These are phyloP conservation scores for Plectrocnemia conspersa DNA, from an alignment of 1,140 invertebrate species.

Conservation along the genomic window DNA sequence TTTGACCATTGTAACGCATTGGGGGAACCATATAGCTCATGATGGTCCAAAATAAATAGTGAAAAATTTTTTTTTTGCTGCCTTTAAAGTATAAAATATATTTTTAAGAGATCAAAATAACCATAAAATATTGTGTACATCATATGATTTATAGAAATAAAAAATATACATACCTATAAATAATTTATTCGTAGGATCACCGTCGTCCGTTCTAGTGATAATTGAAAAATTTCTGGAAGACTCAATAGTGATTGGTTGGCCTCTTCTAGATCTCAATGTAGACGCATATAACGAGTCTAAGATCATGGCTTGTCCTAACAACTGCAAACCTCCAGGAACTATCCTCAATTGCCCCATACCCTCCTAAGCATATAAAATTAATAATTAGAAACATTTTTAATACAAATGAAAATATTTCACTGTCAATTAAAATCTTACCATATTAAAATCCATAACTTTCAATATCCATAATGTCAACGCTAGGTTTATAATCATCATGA, in stretches of 20 bases:
- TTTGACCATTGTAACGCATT: too few relatives aligned
- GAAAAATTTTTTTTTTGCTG: too few relatives aligned
- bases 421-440: conserved; percentile 59
- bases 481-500: conserved; percentile 89
- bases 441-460: conserved; percentile 91
- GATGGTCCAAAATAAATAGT: too few relatives aligned
- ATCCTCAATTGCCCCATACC: conserved; percentile 92
- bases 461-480: conserved; percentile 93
- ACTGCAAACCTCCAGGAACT: conserved; percentile 77
- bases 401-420: background rate
- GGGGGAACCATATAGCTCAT: too few relatives aligned
- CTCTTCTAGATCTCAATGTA: conserved; percentile 74
- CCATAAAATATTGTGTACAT: too few relatives aligned
- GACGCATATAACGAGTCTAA: conserved; percentile 81
- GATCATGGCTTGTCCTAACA: conserved; percentile 82
- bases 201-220: conserved; percentile 72
- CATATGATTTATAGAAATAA: too few relatives aligned
- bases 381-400: background rate
- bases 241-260: conserved; percentile 78
- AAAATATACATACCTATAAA: conserved; percentile 59
- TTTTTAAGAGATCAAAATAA: too few relatives aligned
- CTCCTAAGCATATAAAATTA: conserved; percentile 59
- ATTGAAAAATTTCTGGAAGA: conserved; percentile 85
- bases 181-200: conserved; percentile 73
- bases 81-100: too few relatives aligned